Conservation (phyloP, 2,888 invertebrate genomes). For the Diaphora mendica region DNA sequence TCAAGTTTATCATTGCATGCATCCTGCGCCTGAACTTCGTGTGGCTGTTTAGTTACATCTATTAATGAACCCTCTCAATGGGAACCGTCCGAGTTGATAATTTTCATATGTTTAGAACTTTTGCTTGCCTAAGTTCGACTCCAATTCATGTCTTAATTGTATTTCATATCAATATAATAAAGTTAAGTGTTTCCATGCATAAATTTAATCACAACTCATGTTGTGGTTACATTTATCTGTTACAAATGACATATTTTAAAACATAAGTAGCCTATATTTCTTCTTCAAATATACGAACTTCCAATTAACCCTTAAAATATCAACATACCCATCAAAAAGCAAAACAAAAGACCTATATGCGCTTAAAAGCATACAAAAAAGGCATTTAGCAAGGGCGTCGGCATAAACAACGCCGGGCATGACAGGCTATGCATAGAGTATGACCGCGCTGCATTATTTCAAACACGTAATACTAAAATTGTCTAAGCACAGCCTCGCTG, state of each 20-base stretch:
- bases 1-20: not conserved
- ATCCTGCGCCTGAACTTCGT: not conserved
- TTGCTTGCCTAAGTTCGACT: not conserved
- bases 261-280: no score
- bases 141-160: not conserved
- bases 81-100: not conserved
- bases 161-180: not conserved
- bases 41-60: not conserved
- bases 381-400: constrained; percentile 52
- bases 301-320: not conserved
- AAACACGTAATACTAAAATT: constrained; percentile 81
- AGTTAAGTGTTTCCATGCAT: not conserved
- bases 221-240: no score
- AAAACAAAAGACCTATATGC: constrained; percentile 20
- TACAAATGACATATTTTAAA: no score
- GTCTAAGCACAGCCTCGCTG: constrained; percentile 80
- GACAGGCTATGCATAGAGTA: constrained; percentile 71
- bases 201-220: not conserved
- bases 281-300: not conserved
- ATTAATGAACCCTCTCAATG: not conserved
- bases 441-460: constrained; percentile 75
- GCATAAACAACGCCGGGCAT: constrained; percentile 59
- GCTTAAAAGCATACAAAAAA: constrained; percentile 51
- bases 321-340: not conserved
- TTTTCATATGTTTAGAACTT: not conserved